Percentiles rank a stretch among this genome's conserved stretches.
These are phyloP conservation scores for Xenentodon cancila DNA, from an alignment of 2,797 vertebrate species.

Conservation along the genomic window DNA sequence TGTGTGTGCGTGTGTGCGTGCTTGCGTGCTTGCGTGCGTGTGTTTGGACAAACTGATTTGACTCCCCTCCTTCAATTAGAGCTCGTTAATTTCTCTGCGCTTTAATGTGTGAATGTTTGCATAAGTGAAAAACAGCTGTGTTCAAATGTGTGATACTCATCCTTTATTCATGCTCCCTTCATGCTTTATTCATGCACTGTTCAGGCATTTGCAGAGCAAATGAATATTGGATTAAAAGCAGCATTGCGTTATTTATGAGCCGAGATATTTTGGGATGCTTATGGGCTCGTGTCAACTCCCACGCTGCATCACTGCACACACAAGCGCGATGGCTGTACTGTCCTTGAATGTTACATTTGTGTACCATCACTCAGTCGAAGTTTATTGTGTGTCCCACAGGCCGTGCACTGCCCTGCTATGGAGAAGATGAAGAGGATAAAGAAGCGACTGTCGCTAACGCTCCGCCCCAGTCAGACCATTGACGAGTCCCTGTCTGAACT, in stretches of 20 bases:
- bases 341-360: conserved; percentile 14
- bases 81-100: conserved; percentile 24
- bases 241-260: conserved; percentile 74
- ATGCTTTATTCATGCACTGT: conserved; percentile 64
- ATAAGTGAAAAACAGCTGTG: conserved; percentile 43
- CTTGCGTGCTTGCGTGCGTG: neutral
- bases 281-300: conserved; percentile 17
- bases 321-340: conserved; percentile 8
- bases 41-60: conserved; percentile 21
- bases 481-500: conserved; percentile 97
- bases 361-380: neutral
- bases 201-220: conserved; percentile 55
- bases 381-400: conserved; percentile 37
- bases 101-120: conserved; percentile 29
- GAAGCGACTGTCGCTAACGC: conserved; percentile 94
- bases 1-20: too few species aligned
- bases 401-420: conserved; percentile 58
- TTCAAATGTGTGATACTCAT: conserved; percentile 51
- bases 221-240: conserved; percentile 81
- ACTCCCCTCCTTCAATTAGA: conserved; percentile 36
- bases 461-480: conserved; percentile 95
- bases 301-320: neutral
- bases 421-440: conserved; percentile 99
- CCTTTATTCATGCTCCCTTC: conserved; percentile 59
- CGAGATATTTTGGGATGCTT: conserved; percentile 49